phyloP scores from a whole-genome alignment of 2,113 vertebrate species.

The Lophochroa leadbeateri region DNA sequence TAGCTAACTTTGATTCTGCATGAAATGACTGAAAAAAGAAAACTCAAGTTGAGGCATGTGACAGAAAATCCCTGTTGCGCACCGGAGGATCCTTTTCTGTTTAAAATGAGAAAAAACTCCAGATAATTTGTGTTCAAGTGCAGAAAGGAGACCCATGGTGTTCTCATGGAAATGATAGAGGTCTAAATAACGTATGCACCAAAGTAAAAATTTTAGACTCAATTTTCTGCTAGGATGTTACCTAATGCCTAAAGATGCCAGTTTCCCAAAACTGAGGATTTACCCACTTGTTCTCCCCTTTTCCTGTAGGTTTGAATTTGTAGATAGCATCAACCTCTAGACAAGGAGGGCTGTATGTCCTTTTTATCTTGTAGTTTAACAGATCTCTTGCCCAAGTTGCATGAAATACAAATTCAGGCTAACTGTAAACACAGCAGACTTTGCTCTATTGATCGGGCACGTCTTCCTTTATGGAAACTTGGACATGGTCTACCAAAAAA shows the following conservation, averaged over 20 bases:
- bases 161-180: neutral
- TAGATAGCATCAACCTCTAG: neutral
- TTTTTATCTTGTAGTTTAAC: neutral
- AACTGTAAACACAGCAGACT: neutral
- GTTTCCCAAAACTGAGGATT: neutral
- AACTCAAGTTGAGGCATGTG: neutral
- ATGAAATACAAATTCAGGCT: neutral
- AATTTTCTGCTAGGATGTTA: neutral
- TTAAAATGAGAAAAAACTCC: neutral
- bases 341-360: neutral
- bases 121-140: neutral
- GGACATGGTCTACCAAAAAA: neutral
- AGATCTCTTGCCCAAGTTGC: neutral
- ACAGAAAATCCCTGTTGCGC: neutral
- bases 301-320: neutral
- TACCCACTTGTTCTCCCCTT: neutral
- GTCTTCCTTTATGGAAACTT: neutral
- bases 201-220: neutral
- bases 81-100: neutral
- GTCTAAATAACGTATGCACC: neutral
- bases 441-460: neutral
- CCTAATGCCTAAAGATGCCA: neutral
- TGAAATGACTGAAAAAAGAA: neutral
- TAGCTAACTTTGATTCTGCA: neutral
- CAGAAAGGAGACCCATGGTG: neutral